These are phyloP conservation scores for Autographa gamma DNA, from an alignment of 2,888 invertebrate genomes.

Conservation along the genomic window DNA sequence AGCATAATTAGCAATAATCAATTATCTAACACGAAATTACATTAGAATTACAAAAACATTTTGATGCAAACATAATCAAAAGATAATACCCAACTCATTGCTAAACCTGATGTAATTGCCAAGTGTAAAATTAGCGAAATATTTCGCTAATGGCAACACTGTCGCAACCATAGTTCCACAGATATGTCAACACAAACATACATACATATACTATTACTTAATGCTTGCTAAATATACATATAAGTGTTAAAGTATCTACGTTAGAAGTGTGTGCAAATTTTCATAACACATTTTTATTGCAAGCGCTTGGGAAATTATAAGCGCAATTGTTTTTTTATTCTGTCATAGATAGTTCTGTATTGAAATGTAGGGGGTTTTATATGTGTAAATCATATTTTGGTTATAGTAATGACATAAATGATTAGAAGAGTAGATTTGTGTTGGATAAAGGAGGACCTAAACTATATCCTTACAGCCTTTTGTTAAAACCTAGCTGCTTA, in stretches of 20 bases:
- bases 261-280: conserved; percentile 28
- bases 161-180: conserved; percentile 80
- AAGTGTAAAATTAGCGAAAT: conserved; percentile 73
- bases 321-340: not conserved
- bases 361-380: no score
- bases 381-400: no score
- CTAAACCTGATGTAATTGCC: conserved; percentile 63
- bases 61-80: conserved; percentile 32
- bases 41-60: conserved; percentile 43
- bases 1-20: conserved; percentile 18
- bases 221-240: conserved; percentile 82
- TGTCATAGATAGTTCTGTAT: conserved; percentile 7
- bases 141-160: conserved; percentile 74
- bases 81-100: conserved; percentile 47
- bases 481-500: no score
- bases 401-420: no score
- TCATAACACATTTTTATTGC: conserved; percentile 6
- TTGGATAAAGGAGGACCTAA: no score
- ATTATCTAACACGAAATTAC: conserved; percentile 46
- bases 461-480: no score
- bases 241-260: conserved; percentile 71
- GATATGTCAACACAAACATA: conserved; percentile 82
- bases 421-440: no score
- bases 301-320: conserved; percentile 3
- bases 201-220: conserved; percentile 75